A percentile compares a stretch with the other conserved stretches of the same genome.
These are phyloP conservation scores for Glyptemys insculpta DNA, from an alignment of 2,797 vertebrate genomes.

Conservation along the genomic window DNA sequence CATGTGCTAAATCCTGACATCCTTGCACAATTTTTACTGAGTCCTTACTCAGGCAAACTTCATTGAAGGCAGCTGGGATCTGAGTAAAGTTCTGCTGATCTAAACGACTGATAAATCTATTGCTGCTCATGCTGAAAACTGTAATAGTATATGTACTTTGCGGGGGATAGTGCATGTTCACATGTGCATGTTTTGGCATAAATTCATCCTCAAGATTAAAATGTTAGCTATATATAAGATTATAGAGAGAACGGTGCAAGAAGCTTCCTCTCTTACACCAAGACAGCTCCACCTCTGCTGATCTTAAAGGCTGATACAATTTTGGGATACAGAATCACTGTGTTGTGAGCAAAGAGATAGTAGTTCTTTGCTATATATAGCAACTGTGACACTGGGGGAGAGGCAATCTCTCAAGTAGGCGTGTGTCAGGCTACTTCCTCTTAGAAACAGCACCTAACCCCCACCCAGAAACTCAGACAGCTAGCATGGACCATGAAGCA, in stretches of 20 bases:
- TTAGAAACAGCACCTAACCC: not conserved
- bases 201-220: not conserved
- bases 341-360: not conserved
- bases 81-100: not conserved
- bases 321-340: accelerated
- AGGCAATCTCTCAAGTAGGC: not conserved
- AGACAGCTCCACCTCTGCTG: not conserved
- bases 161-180: not conserved
- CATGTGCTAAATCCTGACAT: not conserved
- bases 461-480: not conserved
- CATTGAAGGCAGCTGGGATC: not conserved
- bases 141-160: not conserved
- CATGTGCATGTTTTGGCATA: not conserved
- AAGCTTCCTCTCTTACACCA: not conserved
- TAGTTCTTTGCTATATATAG: accelerated
- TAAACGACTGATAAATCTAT: not conserved
- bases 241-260: not conserved
- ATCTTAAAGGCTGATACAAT: not conserved
- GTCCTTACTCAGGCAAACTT: not conserved
- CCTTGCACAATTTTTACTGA: not conserved
- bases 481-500: accelerated
- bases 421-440: not conserved
- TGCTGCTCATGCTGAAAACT: not conserved
- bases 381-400: accelerated
- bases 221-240: not conserved